Evolutionary conservation across 2,888 invertebrate species (phyloP), one percentile per base, ranked within the genome.

Genomic region (Linnaemya tessellans): DNA sequence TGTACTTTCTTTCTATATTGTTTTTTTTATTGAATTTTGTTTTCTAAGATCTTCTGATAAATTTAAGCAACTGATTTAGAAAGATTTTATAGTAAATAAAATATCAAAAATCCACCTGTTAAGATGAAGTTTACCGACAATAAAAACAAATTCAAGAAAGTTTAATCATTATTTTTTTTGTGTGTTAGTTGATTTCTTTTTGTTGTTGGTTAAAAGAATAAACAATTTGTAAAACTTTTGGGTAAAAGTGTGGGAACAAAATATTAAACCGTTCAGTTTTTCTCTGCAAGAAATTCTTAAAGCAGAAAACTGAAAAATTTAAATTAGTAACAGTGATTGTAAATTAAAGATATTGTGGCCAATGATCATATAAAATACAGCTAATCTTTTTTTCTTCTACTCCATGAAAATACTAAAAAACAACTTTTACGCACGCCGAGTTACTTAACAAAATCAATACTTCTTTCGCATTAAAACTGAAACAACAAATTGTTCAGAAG

Each of bases 261-360:
- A 87, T 87, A 68, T 56, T 74, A 70, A 74, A 84, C 65, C 60
- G 80, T 70, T 84, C 56, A 84, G 18, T 38, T 78, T 51, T 60
- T 43, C 41, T 22, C 71, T 79, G 87, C 86, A 60, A 60, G 41
- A 71, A 71, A 64, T 54, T 49, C 58, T 68, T 41, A 30, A 51
- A 90, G 90, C 78, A 87, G 74, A 84, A 82, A 82, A 85, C 86
- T 89, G 88, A 88, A 91, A 77, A 90, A 91, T 91, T 91, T 89
- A 90, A 91, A 91, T 91, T 90, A 90, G 91, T 90, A 88, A 88
- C 87, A 89, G 70, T 88, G 88, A 89, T 91, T 90, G 90, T 91
- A 91, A 91, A 91, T 91, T 90, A 90, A 89, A 90, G 89, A 90
- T 91, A 91, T 91, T 90, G 90, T 89, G 87, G 90, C 88, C 90